Evolutionary conservation across 64 coral and sea anemone genomes (phyloP), one percentile per base, ranked within the genome.

Genomic region (Stichodactyla mertensii): DNA sequence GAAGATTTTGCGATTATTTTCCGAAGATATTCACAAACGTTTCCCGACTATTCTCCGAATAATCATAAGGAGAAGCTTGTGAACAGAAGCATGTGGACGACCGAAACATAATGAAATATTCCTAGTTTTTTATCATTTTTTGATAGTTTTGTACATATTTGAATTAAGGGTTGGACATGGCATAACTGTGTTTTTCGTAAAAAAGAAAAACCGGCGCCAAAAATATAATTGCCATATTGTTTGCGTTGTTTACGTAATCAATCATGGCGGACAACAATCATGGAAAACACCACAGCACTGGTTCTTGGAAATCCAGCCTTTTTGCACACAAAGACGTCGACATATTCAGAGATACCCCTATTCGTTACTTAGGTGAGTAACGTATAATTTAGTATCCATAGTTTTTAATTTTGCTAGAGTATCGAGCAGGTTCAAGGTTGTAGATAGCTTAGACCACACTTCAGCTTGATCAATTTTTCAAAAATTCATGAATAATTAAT

Each of bases 321-420:
- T 85, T 85, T 85, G 77, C 31, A 81, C 61, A 52, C 54, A 77
- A 54, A 83, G 88, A 87, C 58, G 85, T 87, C 10, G 90, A 92
- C 56, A 82, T 92, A 87, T 92, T 70, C 62, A 92, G 90, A 78
- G 90, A 92, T 71, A 92, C 90, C 14, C 15, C 85, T 52, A 70
- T 92, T 22, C 71, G 90, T 52, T 92, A 92, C 54, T 84, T 92
- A 87, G 90, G 90, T 92, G 31, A 92, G 84, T 22, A 71, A 14
- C 1, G 4, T 3, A 36, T 12, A 27, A 31, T 66, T 11, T 31
- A 71, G 7, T 31, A 31, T 31, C 28, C 1, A 31, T 31, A 31
- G 28, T 31, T 31, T 31, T 31, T 31, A 31, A 31, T 45, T 45
- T 45, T 45, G 1, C 1, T 45, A 3, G 36, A 45, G 36, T 45